Base-by-base conservation (phyloP, 2,797 vertebrate species). In the Poeciliopsis paucimaculata region DNA sequence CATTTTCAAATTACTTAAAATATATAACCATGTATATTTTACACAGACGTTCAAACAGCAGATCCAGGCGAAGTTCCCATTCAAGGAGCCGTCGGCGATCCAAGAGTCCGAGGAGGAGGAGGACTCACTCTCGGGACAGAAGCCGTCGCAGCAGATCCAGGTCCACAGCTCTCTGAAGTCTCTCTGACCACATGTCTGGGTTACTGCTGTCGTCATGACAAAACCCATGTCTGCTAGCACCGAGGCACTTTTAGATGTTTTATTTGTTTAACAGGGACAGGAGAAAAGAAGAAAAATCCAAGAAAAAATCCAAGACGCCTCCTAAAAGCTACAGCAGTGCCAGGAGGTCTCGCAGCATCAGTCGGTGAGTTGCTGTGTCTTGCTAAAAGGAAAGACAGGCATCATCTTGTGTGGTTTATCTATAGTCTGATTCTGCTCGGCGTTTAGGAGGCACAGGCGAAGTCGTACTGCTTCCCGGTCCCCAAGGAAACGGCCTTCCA, bases 261-360 rank as follows among this genome's bases (percentile, higher is more conserved):
- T 43, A n/a, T 36, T 51, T 23, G 10, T 79, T 66, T 1, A 55
- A 46, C 83, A 98, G 98, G 96, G 97, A 99, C 80, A 96, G 97
- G 92, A 97, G 98, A 93, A 98, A 98, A 93, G 98, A 99, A 92
- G 98, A 99, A 51, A 99, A 99, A 90, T 95, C 96, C 16, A 98
- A 98, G 90, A 99, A 99, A 88, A 96, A 98, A 75, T 99, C 98
- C 5, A 99, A 99, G 96, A 99, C 98, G 6, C 98, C 98, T 6
- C 98, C 98, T 57, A 99, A 99, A 95, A 99, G 98, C 93, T 99
- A 99, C 90, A 99, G 98, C 95, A 99, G 98, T 83, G 96, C 97
- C 72, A 95, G 98, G 77, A 95, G 98, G 78, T 99, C 98, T 39
- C 95, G 97, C 87, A 99, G 98, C 94, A 94, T 96, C 79, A 99